Evolutionary conservation across 2,888 invertebrate genomes (phyloP).

Genomic region (Lucinisca nassula): DNA sequence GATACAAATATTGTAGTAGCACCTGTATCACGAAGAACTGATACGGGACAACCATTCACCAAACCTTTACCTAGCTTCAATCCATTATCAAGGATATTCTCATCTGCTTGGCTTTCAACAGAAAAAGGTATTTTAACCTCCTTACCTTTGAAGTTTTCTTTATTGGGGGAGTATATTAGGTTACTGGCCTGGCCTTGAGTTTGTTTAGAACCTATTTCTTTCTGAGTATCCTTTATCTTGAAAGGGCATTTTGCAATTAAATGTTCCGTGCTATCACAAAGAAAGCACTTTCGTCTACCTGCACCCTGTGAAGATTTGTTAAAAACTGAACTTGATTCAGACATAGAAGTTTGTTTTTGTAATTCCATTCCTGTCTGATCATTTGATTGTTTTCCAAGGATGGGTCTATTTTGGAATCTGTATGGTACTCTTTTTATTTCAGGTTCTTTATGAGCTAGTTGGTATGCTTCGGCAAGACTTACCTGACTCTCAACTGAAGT

Average conservation of each 20-base stretch:
- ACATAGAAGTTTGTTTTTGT: not conserved
- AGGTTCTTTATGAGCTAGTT: no score
- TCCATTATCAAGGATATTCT: not conserved
- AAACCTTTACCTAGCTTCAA: not conserved
- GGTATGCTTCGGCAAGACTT: no score
- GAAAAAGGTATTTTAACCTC: not conserved
- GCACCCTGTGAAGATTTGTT: not conserved
- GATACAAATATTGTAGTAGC: constrained; percentile 14
- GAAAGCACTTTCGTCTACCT: not conserved
- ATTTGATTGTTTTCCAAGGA: no score
- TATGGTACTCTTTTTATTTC: no score
- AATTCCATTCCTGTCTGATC: not conserved
- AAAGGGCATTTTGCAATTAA: constrained; percentile 14
- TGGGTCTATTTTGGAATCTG: no score
- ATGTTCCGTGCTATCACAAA: constrained; percentile 19
- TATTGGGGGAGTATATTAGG: not conserved
- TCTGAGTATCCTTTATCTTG: not conserved
- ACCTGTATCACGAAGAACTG: constrained; percentile 4
- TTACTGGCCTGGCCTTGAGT: not conserved
- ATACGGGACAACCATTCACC: not conserved
- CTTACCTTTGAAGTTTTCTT: constrained; percentile 5
- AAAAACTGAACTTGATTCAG: not conserved
- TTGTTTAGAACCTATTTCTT: not conserved
- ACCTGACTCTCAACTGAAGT: no score
- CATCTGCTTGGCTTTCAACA: not conserved